These are phyloP conservation scores for Leucozona laternaria DNA, from an alignment of 2,888 invertebrate genomes.

Conservation along the genomic window DNA sequence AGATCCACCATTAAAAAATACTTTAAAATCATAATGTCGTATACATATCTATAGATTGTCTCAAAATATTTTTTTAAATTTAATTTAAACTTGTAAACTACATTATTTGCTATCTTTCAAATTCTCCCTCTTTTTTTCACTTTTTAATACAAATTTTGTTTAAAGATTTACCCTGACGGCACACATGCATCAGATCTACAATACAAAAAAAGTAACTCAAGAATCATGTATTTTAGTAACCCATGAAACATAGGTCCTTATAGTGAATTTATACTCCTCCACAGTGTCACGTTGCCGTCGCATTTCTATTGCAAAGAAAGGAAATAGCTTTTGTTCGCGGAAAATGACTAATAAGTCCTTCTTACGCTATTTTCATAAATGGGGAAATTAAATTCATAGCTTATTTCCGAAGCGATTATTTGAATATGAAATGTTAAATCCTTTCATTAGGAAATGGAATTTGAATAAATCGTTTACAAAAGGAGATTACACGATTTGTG, in stretches of 20 bases:
- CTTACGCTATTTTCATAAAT: conserved; percentile 48
- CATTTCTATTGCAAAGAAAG: conserved; percentile 34
- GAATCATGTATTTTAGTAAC: background rate
- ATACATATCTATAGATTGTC: too few species aligned
- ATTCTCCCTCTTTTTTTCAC: background rate
- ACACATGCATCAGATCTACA: background rate
- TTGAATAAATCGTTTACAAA: conserved; percentile 65
- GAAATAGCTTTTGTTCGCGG: conserved; percentile 65
- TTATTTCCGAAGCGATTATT: conserved; percentile 70
- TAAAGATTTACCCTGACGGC: background rate
- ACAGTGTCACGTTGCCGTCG: conserved; percentile 23
- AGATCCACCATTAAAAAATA: too few species aligned
- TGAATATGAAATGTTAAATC: conserved; percentile 66
- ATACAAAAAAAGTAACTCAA: background rate
- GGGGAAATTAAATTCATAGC: conserved; percentile 71
- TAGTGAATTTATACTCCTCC: background rate
- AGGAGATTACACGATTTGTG: conserved; percentile 65
- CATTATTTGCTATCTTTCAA: background rate
- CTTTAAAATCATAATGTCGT: too few species aligned
- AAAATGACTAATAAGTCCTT: conserved; percentile 61
- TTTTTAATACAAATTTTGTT: background rate
- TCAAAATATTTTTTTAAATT: too few species aligned
- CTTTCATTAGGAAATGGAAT: conserved; percentile 70
- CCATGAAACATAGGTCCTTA: background rate
- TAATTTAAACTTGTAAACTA: too few species aligned